Evolutionary conservation across 2,797 vertebrate genomes (phyloP).

Genomic region (Masticophis lateralis): DNA sequence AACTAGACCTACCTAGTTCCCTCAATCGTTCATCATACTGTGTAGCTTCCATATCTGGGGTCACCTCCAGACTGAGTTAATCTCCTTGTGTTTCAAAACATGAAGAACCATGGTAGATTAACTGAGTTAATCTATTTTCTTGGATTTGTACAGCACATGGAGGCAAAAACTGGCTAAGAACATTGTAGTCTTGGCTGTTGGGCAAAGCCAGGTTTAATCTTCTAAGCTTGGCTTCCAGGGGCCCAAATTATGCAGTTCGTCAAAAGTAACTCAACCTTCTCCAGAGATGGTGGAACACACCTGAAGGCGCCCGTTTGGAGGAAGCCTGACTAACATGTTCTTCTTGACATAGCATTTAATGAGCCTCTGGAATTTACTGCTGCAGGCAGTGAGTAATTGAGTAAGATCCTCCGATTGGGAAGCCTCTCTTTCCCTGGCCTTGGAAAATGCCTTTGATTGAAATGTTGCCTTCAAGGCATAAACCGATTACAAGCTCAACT

Average conservation of each 20-base stretch:
- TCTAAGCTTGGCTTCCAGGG: background rate
- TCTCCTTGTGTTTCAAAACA: background rate
- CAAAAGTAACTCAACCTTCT: background rate
- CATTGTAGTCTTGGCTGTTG: background rate
- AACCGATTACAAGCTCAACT: constrained; percentile 56
- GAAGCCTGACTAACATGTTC: background rate
- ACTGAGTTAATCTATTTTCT: background rate
- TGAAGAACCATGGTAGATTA: background rate
- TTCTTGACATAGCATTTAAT: constrained; percentile 52
- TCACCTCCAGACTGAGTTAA: background rate
- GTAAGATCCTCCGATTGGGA: constrained; percentile 48
- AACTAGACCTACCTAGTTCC: too few relatives aligned
- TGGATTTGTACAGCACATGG: background rate
- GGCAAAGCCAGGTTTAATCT: background rate
- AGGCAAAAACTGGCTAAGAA: background rate
- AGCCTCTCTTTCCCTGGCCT: constrained; percentile 46
- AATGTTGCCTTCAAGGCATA: constrained; percentile 54
- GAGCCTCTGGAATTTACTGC: constrained; percentile 58
- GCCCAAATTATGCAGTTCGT: background rate
- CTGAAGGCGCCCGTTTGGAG: background rate
- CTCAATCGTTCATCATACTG: too few relatives aligned
- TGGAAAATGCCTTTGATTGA: constrained; percentile 50
- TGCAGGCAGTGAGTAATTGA: constrained; percentile 49
- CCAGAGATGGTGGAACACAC: background rate
- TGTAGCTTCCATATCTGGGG: too few relatives aligned